These are phyloP conservation scores for Agrotis puta DNA, from an alignment of 2,888 invertebrate genomes.

Conservation along the genomic window DNA sequence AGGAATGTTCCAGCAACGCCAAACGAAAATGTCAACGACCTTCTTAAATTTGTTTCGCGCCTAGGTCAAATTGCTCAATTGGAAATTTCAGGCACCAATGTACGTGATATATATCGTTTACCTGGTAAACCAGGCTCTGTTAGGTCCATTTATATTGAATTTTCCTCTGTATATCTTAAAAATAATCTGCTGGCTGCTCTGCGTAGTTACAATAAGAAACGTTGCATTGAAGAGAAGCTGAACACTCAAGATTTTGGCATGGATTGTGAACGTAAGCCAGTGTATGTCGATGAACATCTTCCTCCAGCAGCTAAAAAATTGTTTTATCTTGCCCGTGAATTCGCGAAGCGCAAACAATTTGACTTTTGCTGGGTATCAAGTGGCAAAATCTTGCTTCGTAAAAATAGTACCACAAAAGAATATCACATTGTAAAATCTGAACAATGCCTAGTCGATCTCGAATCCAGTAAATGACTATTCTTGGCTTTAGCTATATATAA, in stretches of 20 bases:
- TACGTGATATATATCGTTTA: constrained; percentile 1
- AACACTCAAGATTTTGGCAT: neutral
- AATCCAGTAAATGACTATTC: no score
- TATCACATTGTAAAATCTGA: no score
- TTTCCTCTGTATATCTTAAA: neutral
- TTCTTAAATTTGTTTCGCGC: neutral
- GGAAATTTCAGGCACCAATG: constrained; percentile 3
- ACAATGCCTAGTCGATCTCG: no score
- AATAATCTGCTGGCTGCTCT: neutral
- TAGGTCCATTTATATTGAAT: neutral
- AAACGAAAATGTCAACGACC: neutral
- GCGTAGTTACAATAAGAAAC: neutral
- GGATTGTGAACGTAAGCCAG: neutral
- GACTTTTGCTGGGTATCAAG: no score
- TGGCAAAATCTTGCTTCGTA: no score
- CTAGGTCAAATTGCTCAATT: neutral
- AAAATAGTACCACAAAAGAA: no score
- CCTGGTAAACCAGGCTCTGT: neutral
- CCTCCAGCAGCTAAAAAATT: neutral
- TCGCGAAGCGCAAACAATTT: neutral
- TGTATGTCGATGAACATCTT: neutral
- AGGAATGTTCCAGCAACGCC: neutral
- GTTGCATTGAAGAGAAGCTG: neutral
- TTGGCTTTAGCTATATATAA: no score
- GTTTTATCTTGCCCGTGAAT: neutral